Conservation (phyloP, 2,797 vertebrate genomes). For the Sparus aurata region DNA sequence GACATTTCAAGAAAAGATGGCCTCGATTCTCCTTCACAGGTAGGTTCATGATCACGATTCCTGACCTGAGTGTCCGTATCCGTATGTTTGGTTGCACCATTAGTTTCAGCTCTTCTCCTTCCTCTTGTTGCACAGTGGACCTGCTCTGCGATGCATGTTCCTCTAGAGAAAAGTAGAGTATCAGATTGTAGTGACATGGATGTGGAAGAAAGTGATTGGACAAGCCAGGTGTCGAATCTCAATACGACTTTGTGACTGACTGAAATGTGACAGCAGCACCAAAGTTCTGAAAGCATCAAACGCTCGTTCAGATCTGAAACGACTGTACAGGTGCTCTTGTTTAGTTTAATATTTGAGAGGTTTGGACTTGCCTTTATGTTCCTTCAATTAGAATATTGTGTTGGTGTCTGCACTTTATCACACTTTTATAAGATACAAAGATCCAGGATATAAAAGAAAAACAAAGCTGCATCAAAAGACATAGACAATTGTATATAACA, state of each 20-base stretch:
- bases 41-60: constrained; percentile 33
- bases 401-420: neutral
- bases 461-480: neutral
- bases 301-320: neutral
- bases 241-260: neutral
- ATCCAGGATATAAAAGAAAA: neutral
- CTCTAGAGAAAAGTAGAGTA: neutral
- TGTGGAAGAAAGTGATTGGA: neutral
- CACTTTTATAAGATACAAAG: neutral
- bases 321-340: neutral
- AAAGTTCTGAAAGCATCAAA: neutral
- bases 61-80: neutral
- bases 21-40: constrained; percentile 53
- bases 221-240: constrained; percentile 2
- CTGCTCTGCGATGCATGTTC: neutral
- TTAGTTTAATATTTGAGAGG: neutral
- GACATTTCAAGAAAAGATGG: constrained; percentile 53
- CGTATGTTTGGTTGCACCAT: neutral
- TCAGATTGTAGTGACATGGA: neutral
- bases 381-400: neutral
- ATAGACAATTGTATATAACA: neutral
- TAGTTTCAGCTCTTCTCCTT: neutral
- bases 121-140: neutral
- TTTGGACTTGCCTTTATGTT: neutral
- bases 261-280: neutral